Conservation (phyloP, 2,888 invertebrate genomes). For the Notodonta ziczac region DNA sequence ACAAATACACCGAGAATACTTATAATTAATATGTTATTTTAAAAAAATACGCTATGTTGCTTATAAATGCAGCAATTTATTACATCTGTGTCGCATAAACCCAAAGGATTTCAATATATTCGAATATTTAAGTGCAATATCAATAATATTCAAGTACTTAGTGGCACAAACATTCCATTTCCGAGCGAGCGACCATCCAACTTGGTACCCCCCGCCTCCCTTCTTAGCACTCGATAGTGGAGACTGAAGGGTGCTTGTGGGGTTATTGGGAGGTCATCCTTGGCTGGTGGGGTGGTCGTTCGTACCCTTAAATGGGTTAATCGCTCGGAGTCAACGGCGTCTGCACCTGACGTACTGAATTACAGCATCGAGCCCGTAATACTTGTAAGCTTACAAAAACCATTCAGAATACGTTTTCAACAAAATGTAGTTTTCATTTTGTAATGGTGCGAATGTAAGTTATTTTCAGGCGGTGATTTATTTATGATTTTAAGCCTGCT, state of each 20-base stretch:
- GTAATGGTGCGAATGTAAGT: constrained; percentile 26
- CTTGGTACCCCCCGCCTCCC: constrained; percentile 39
- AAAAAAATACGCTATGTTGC: not conserved
- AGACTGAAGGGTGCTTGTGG: constrained; percentile 31
- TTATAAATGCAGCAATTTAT: constrained; percentile 33
- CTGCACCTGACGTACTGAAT: constrained; percentile 80
- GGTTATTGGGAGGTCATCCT: constrained; percentile 48
- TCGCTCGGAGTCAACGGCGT: constrained; percentile 71
- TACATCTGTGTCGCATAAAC: constrained; percentile 44
- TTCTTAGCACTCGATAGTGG: constrained; percentile 25
- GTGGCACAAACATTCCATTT: constrained; percentile 71
- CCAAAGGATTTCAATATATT: constrained; percentile 44
- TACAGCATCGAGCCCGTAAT: constrained; percentile 68
- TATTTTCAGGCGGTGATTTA: constrained; percentile 18
- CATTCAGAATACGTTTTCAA: constrained; percentile 37
- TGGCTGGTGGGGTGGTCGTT: constrained; percentile 45
- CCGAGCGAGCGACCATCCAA: constrained; percentile 47
- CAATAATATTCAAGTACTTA: constrained; percentile 68
- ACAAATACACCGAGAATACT: no score
- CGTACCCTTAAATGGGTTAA: constrained; percentile 78
- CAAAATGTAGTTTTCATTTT: constrained; percentile 32
- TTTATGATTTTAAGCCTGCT: no score
- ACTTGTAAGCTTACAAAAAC: constrained; percentile 55
- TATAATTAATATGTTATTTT: not conserved
- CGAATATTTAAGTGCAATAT: constrained; percentile 67